Conservation (phyloP, 1,140 invertebrate species). For the Hydropsyche tenuis region DNA sequence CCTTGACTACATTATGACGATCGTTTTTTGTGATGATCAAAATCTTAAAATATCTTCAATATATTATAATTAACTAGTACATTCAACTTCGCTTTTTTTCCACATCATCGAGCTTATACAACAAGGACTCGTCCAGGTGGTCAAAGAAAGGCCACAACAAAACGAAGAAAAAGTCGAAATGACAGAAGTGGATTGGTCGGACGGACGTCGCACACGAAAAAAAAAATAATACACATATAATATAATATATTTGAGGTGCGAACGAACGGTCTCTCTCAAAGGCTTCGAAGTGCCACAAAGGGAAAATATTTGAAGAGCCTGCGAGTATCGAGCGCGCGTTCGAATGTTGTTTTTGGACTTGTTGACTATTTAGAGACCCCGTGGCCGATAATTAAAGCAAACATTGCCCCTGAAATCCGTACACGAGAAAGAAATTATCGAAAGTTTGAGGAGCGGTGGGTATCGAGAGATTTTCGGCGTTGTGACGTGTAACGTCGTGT, state of each 20-base stretch:
- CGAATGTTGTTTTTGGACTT: constrained; percentile 25
- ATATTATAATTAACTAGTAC: neutral
- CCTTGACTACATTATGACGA: neutral
- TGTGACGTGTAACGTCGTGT: neutral
- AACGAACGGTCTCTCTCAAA: neutral
- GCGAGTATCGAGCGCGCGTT: neutral
- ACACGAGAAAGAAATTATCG: neutral
- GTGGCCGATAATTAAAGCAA: constrained; percentile 17
- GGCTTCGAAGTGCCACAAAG: neutral
- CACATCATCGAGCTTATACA: neutral
- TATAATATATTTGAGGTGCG: constrained; percentile 3
- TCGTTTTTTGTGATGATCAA: neutral
- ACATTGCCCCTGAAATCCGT: constrained; percentile 8
- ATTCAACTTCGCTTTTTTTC: neutral
- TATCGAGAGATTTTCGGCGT: neutral
- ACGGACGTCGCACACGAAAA: neutral
- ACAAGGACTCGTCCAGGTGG: constrained; percentile 21
- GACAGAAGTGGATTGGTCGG: neutral
- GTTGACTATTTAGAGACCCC: constrained; percentile 11
- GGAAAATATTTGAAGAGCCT: constrained; percentile 17
- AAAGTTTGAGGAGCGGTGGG: neutral
- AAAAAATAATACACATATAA: neutral
- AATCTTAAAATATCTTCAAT: neutral
- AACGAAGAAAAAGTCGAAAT: neutral
- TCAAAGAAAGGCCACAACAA: neutral